These are phyloP conservation scores for Oreohelix idahoensis DNA, from an alignment of 1,140 invertebrate genomes.

Conservation along the genomic window DNA sequence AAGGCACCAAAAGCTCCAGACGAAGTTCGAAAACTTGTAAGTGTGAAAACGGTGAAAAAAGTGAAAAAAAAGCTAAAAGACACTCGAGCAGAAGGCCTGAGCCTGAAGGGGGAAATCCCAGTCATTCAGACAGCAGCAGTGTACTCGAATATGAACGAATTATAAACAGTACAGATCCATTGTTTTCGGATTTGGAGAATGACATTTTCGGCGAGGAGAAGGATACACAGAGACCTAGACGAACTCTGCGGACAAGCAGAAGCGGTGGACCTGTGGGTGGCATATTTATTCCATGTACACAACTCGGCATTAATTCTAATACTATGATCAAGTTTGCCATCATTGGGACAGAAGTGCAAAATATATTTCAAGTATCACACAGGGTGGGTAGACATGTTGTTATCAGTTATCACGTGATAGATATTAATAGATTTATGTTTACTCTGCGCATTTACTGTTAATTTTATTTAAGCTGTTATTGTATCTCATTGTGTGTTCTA, in stretches of 20 bases:
- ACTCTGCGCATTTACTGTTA: too few species aligned
- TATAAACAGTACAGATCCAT: slow-evolving; percentile 66
- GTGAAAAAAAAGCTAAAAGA: slow-evolving; percentile 44
- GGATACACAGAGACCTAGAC: slow-evolving; percentile 7
- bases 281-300: slow-evolving; percentile 59
- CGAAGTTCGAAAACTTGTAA: slow-evolving; percentile 24
- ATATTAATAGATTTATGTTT: too few species aligned
- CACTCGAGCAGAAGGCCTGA: slow-evolving; percentile 57
- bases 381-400: slow-evolving; percentile 37
- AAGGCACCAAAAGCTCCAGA: slow-evolving; percentile 37
- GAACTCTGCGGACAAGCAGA: slow-evolving; percentile 28
- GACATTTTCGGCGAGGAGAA: slow-evolving; percentile 53
- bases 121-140: slow-evolving; percentile 12
- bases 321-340: slow-evolving; percentile 98
- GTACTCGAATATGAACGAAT: slow-evolving; percentile 65
- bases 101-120: slow-evolving; percentile 65
- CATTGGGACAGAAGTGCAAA: slow-evolving; percentile 96
- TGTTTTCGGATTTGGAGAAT: slow-evolving; percentile 69
- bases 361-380: slow-evolving; percentile 93
- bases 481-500: too few species aligned
- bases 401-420: too few species aligned
- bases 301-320: slow-evolving; percentile 84
- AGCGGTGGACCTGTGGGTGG: slow-evolving; percentile 39
- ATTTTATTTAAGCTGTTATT: too few species aligned
- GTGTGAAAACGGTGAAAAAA: slow-evolving; percentile 42